A percentile compares a stretch with the other conserved stretches of the same genome.
These are phyloP conservation scores for Smittia sp. DNA, from an alignment of 2,888 invertebrate species.

Conservation along the genomic window DNA sequence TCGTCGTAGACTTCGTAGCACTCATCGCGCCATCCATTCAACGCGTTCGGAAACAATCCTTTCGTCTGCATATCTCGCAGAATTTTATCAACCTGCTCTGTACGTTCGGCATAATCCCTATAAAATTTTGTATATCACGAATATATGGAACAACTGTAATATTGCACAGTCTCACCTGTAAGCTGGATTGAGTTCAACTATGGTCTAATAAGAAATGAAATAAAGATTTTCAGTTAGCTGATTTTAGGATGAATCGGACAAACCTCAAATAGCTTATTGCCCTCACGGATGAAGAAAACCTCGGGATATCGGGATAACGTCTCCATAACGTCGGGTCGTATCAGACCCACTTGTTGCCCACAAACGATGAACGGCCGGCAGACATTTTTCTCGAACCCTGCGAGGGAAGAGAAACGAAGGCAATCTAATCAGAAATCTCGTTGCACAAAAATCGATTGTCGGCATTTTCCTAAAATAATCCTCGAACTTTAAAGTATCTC, in stretches of 20 bases:
- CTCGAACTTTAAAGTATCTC: slow-evolving; percentile 26
- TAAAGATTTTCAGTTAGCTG: not conserved
- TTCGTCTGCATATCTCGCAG: slow-evolving; percentile 72
- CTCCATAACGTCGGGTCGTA: slow-evolving; percentile 79
- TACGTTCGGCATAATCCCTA: slow-evolving; percentile 79
- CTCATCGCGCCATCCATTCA: slow-evolving; percentile 54
- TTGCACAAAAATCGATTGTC: slow-evolving; percentile 34
- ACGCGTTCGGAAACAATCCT: slow-evolving; percentile 68
- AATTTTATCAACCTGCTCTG: slow-evolving; percentile 73
- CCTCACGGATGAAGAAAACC: slow-evolving; percentile 57
- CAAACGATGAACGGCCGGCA: slow-evolving; percentile 86
- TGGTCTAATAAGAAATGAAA: slow-evolving; percentile 54
- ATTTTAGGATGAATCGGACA: too few species aligned
- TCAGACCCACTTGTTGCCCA: slow-evolving; percentile 84
- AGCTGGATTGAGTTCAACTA: slow-evolving; percentile 81
- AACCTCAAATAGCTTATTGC: slow-evolving; percentile 25
- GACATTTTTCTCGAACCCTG: slow-evolving; percentile 73
- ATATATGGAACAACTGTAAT: too few species aligned
- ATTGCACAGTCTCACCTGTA: too few species aligned
- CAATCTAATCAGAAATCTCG: slow-evolving; percentile 42
- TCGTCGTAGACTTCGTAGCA: slow-evolving; percentile 82
- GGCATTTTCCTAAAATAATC: not conserved
- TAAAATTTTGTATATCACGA: too few species aligned
- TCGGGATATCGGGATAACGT: slow-evolving; percentile 78
- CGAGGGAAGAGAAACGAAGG: slow-evolving; percentile 43